Evolutionary conservation across 1,140 invertebrate genomes (phyloP).

Genomic region (Tyrophagus putrescentiae): DNA sequence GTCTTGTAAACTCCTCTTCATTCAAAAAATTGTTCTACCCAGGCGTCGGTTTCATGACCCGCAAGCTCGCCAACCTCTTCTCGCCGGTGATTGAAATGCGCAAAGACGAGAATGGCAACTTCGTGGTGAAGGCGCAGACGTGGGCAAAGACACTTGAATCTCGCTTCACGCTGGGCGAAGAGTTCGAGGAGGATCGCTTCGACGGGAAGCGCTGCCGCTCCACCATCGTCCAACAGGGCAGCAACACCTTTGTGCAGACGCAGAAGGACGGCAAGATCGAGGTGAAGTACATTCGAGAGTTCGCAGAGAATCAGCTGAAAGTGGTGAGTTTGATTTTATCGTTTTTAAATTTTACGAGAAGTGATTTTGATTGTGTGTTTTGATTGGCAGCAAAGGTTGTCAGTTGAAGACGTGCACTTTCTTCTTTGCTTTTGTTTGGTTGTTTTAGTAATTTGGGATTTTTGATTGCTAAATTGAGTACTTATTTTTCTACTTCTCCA

Average conservation of each 20-base stretch:
- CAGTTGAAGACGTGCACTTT: too few species aligned
- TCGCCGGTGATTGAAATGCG: conserved; percentile 9
- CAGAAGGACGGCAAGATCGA: conserved; percentile 37
- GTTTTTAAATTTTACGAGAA: too few species aligned
- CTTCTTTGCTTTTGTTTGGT: too few species aligned
- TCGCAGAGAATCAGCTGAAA: neutral
- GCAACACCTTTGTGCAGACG: conserved; percentile 47
- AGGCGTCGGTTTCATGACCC: conserved; percentile 7
- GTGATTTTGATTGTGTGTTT: too few species aligned
- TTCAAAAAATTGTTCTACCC: too few species aligned
- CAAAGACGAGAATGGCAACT: conserved; percentile 31
- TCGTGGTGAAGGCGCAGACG: conserved; percentile 56
- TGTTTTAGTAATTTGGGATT: too few species aligned
- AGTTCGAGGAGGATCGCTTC: neutral
- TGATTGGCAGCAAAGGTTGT: too few species aligned
- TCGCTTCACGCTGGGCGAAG: conserved; percentile 51
- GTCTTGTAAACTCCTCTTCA: neutral
- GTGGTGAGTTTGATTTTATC: neutral
- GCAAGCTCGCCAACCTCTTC: neutral
- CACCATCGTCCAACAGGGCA: conserved; percentile 18
- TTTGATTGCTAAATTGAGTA: too few species aligned
- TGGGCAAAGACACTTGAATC: conserved; percentile 65
- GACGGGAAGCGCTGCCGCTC: neutral
- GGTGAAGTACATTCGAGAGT: conserved; percentile 15
- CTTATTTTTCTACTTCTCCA: too few species aligned